Conservation (phyloP, 2,113 vertebrate genomes). For the Baryphthengus martii region DNA sequence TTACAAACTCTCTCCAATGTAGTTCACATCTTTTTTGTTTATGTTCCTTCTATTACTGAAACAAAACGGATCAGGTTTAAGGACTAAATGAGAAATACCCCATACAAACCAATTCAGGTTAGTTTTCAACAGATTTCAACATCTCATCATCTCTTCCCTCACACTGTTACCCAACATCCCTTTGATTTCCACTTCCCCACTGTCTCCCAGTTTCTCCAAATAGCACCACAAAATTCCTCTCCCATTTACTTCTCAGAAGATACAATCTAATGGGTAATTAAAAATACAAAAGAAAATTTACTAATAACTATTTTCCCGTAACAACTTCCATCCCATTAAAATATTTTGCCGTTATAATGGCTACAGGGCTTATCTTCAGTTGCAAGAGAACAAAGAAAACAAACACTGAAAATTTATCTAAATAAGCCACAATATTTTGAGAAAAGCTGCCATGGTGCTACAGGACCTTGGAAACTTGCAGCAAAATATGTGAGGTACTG, state of each 20-base stretch:
- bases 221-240: not conserved
- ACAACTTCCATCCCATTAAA: not conserved
- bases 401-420: conserved; percentile 21
- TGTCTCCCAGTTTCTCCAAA: not conserved
- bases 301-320: not conserved
- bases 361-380: not conserved
- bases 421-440: conserved; percentile 33
- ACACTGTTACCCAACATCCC: not conserved
- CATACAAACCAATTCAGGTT: not conserved
- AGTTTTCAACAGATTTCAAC: not conserved
- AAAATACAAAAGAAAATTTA: conserved; percentile 3
- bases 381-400: conserved; percentile 45
- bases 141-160: not conserved
- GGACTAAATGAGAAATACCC: not conserved
- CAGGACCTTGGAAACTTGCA: conserved; percentile 10
- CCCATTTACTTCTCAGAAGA: conserved; percentile 1
- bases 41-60: not conserved
- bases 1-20: not conserved
- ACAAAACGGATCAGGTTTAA: not conserved
- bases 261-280: conserved; percentile 28
- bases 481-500: not conserved
- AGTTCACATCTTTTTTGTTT: not conserved
- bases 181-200: not conserved
- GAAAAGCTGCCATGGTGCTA: not conserved
- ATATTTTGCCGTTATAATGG: conserved; percentile 20